Percentiles rank a stretch among this genome's conserved stretches.
Conservation (phyloP, 2,113 vertebrate species). For the Oncorhynchus tshawytscha region DNA sequence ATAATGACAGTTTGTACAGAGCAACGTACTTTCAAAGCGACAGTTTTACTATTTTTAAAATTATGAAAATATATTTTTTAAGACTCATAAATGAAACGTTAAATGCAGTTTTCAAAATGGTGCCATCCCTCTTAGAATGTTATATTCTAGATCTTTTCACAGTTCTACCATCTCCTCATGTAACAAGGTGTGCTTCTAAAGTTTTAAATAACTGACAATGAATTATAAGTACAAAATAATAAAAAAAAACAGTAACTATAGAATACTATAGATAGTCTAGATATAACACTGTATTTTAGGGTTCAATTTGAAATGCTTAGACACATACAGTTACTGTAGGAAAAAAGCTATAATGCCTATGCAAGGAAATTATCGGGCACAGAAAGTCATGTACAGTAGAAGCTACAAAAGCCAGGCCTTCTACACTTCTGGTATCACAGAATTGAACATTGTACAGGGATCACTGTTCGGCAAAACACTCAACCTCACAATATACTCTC, state of each 20-base stretch:
- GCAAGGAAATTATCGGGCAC: background rate
- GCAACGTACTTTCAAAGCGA: slow-evolving; percentile 59
- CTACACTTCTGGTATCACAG: background rate
- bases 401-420: background rate
- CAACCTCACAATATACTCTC: background rate
- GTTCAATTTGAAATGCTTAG: background rate
- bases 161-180: background rate
- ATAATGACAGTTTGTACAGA: slow-evolving; percentile 65
- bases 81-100: slow-evolving; percentile 2
- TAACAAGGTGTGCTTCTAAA: background rate
- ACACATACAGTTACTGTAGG: slow-evolving; percentile 4
- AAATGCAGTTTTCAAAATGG: slow-evolving; percentile 34
- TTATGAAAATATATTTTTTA: slow-evolving; percentile 32
- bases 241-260: background rate
- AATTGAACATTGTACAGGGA: background rate
- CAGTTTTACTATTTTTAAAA: slow-evolving; percentile 33
- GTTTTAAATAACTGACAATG: slow-evolving; percentile 1
- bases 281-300: slow-evolving; percentile 7
- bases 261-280: slow-evolving; percentile 2
- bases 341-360: slow-evolving; percentile 13
- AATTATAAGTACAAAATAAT: slow-evolving; percentile 10
- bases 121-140: slow-evolving; percentile 22
- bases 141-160: slow-evolving; percentile 18
- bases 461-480: background rate
- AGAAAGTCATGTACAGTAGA: background rate